These are phyloP conservation scores for Ennomos erosarius DNA, from an alignment of 2,888 invertebrate species.

Conservation along the genomic window DNA sequence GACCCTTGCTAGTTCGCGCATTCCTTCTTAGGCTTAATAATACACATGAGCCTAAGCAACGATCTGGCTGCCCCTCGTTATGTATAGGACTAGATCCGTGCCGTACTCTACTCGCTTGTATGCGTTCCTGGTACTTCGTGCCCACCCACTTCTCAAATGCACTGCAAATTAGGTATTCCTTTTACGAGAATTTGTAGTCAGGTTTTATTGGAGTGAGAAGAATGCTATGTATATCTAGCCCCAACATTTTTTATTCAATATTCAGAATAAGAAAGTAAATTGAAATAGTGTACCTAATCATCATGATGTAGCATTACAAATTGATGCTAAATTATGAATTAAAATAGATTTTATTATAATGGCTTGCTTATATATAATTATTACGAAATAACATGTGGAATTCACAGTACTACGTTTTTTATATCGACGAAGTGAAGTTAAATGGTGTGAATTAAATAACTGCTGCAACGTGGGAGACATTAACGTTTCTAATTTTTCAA, in stretches of 20 bases:
- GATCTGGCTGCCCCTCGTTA: conserved; percentile 78
- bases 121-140: conserved; percentile 55
- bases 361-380: neutral
- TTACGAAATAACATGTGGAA: conserved; percentile 2
- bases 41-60: conserved; percentile 77
- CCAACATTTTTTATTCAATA: no score
- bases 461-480: conserved; percentile 34
- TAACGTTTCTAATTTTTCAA: conserved; percentile 32
- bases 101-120: conserved; percentile 49
- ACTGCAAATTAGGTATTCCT: conserved; percentile 22
- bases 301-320: no score
- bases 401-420: conserved; percentile 17
- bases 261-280: no score
- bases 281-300: no score
- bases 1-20: conserved; percentile 73
- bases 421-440: conserved; percentile 16
- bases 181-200: conserved; percentile 6
- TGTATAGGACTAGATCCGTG: conserved; percentile 55
- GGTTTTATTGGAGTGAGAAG: conserved; percentile 1
- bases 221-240: neutral
- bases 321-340: no score
- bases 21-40: conserved; percentile 83
- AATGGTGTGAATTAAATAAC: conserved; percentile 22
- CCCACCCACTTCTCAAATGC: conserved; percentile 34
- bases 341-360: no score